These are phyloP conservation scores for Stenurella melanura DNA, from an alignment of 2,888 invertebrate genomes.

Conservation along the genomic window DNA sequence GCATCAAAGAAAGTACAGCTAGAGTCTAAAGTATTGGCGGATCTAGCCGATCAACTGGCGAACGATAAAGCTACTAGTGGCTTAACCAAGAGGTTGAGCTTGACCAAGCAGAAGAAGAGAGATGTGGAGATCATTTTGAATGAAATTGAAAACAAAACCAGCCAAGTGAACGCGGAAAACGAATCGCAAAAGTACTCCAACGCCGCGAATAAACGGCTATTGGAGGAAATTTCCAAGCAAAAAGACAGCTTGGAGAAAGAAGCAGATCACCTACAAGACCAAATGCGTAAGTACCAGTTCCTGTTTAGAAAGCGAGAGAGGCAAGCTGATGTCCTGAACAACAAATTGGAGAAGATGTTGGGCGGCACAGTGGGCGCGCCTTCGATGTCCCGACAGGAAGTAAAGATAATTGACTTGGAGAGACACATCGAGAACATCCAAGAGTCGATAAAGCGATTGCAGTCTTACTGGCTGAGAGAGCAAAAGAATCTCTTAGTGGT, in stretches of 20 bases:
- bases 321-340: constrained; percentile 74
- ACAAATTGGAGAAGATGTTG: constrained; percentile 74
- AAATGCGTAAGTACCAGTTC: constrained; percentile 73
- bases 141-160: constrained; percentile 77
- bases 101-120: constrained; percentile 71
- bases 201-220: constrained; percentile 64
- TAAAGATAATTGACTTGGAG: constrained; percentile 80
- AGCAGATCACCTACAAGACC: constrained; percentile 71
- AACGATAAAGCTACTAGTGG: constrained; percentile 54
- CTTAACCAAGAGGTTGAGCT: constrained; percentile 47
- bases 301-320: constrained; percentile 74
- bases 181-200: constrained; percentile 73
- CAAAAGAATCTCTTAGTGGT: constrained; percentile 84
- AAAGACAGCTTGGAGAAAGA: constrained; percentile 72
- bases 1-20: constrained; percentile 75
- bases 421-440: constrained; percentile 79
- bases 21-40: constrained; percentile 75
- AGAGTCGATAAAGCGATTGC: constrained; percentile 79
- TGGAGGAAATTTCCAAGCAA: constrained; percentile 69
- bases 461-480: constrained; percentile 85
- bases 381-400: constrained; percentile 76
- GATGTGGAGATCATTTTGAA: constrained; percentile 65
- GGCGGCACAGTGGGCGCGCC: constrained; percentile 73
- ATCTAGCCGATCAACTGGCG: constrained; percentile 53
- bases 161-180: constrained; percentile 76